Base-by-base conservation (phyloP, 2,888 invertebrate species). In the Anodontia alba region DNA sequence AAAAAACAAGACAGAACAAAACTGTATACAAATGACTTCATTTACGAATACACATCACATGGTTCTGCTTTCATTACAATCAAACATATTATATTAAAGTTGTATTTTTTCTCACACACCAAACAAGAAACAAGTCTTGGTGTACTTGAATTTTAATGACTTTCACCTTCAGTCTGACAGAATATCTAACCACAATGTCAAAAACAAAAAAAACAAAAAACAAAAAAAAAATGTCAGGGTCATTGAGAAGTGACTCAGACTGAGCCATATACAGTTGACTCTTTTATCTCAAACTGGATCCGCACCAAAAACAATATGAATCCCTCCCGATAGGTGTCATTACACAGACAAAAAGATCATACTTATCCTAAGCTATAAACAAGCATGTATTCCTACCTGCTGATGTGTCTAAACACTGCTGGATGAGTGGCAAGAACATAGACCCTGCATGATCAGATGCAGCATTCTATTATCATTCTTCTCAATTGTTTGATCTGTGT, bases 21-120 rank as follows among this genome's bases (percentile, higher is more conserved):
- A 46, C 38, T 46, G 46, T 46, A 46, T 46, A 70, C 46, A 70
- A 70, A 70, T 43, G 70, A 70, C 46, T 70, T 70, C 70, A 70
- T 46, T 62, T 62, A 23, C 33, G 33, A 62, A 62, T 62, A 62
- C 62, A 62, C 62, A 33, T 31, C 62, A 20, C 29, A 62, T 33
- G 33, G 33, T 33, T 62, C 10, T 31, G 31, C 62, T 62, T 62
- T 62, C 62, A 62, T 29, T 33, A 33, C 62, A 33, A 20, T 62
- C 62, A 29, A 31, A 33, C 62, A 62, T 29, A 62, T 62, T 62
- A 62, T 31, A 33, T 29, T 33, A 29, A 20, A 23, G 29, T 62
- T n/a, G n/a, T 62, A 29, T 62, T 62, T 62, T 33, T 62, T 23
- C 26, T 54, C 54, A 26, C n/a, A 20, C n/a, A 26, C 26, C 5